Evolutionary conservation across 2,797 vertebrate genomes (phyloP).

Genomic region (Balearica regulorum): DNA sequence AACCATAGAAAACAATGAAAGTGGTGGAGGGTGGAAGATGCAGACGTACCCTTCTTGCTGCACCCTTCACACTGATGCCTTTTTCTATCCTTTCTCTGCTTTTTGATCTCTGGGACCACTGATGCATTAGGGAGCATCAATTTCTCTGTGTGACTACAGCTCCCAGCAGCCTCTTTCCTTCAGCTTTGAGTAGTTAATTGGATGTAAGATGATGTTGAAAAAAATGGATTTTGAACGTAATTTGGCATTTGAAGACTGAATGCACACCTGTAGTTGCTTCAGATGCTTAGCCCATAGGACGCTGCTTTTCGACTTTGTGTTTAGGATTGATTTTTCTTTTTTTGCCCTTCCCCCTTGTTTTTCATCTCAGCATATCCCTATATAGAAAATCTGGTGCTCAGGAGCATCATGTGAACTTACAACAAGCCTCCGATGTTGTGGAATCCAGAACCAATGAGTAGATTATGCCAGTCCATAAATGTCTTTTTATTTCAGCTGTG

Average conservation of each 20-base stretch:
- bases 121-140: not conserved
- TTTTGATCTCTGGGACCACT: not conserved
- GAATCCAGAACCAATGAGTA: not conserved
- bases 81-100: not conserved
- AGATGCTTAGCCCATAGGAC: not conserved
- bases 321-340: not conserved
- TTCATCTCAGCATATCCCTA: not conserved
- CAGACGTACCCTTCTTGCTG: not conserved
- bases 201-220: not conserved
- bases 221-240: not conserved
- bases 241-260: not conserved
- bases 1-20: accelerated
- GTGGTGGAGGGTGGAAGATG: not conserved
- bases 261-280: not conserved
- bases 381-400: not conserved
- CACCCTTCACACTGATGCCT: not conserved
- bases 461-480: not conserved
- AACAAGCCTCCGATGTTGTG: not conserved
- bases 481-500: not conserved
- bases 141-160: not conserved
- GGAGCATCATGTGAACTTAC: not conserved
- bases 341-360: not conserved
- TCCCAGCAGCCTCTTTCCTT: not conserved
- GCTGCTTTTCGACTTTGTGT: not conserved
- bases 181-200: not conserved